Percentiles rank a stretch among this genome's conserved stretches.
These are phyloP conservation scores for Caenorhabditis sinica DNA, from an alignment of 2,888 invertebrate genomes.

Conservation along the genomic window DNA sequence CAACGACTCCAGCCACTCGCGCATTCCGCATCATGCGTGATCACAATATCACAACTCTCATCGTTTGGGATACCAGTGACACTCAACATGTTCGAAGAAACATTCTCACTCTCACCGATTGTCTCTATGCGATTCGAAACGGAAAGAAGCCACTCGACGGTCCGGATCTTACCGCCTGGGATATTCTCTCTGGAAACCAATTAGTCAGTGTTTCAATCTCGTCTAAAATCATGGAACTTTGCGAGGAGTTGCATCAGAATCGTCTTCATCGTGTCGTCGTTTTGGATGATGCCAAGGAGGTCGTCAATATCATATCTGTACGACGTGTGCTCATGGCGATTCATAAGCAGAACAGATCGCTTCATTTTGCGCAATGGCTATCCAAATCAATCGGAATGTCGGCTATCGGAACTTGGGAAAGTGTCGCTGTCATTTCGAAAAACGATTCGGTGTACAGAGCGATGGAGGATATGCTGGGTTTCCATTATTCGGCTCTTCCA, in stretches of 20 bases:
- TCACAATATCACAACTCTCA: constrained; percentile 67
- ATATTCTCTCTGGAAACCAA: constrained; percentile 61
- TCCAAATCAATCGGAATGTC: constrained; percentile 66
- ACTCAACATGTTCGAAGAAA: not conserved
- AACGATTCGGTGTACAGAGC: constrained; percentile 57
- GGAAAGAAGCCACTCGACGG: constrained; percentile 2
- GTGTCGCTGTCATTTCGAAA: constrained; percentile 49
- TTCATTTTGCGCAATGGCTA: constrained; percentile 78
- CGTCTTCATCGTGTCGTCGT: constrained; percentile 72
- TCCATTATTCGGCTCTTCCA: constrained; percentile 70
- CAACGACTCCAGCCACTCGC: constrained; percentile 57
- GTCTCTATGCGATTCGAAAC: constrained; percentile 46
- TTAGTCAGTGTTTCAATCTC: constrained; percentile 63
- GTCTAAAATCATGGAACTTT: constrained; percentile 70
- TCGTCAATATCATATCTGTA: constrained; percentile 70
- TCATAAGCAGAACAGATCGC: constrained; percentile 74
- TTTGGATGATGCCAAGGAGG: constrained; percentile 67
- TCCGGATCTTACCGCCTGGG: constrained; percentile 7
- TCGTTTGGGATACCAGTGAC: constrained; percentile 71
- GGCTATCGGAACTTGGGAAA: constrained; percentile 71
- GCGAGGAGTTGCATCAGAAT: constrained; percentile 66
- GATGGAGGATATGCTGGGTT: constrained; percentile 71
- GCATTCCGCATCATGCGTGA: constrained; percentile 70
- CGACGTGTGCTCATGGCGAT: constrained; percentile 72
- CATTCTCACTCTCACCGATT: constrained; percentile 63